phyloP scores from a whole-genome alignment of 2,888 invertebrate species.

The Megaustenia siamemsis region DNA sequence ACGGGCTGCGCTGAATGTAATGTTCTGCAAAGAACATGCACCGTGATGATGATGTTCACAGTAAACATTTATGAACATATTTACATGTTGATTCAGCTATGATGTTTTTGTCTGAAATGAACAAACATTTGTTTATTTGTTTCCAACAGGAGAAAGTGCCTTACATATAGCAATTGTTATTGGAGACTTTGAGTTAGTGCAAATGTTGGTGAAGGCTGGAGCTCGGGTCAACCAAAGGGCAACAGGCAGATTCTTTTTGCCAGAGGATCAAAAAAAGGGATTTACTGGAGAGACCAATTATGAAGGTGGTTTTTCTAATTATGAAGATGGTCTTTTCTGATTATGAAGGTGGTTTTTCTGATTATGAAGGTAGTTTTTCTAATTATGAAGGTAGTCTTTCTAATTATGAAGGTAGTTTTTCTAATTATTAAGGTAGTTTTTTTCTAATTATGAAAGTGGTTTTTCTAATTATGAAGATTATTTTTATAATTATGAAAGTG shows the following conservation, averaged over 20 bases:
- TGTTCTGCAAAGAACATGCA: too few relatives aligned
- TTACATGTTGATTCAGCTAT: too few relatives aligned
- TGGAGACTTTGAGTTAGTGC: slow-evolving; percentile 95
- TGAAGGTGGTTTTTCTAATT: slow-evolving; percentile 82
- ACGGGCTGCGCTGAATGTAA: too few relatives aligned
- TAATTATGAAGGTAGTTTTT: too few relatives aligned
- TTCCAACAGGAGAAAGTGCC: slow-evolving; percentile 89
- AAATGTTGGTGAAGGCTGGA: slow-evolving; percentile 94
- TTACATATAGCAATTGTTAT: slow-evolving; percentile 97
- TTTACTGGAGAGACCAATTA: slow-evolving; percentile 87
- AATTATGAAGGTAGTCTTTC: too few relatives aligned
- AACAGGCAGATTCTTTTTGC: slow-evolving; percentile 95
- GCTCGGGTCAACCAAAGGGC: slow-evolving; percentile 95
- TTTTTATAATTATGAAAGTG: too few relatives aligned
- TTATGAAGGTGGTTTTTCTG: too few relatives aligned
- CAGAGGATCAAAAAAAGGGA: slow-evolving; percentile 91
- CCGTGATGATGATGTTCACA: too few relatives aligned
- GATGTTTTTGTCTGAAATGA: too few relatives aligned
- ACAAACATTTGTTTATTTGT: background rate
- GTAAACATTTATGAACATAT: too few relatives aligned
- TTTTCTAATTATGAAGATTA: background rate
- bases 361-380: slow-evolving; percentile 86
- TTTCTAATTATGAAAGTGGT: slow-evolving; percentile 89
- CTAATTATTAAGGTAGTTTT: slow-evolving; percentile 89
- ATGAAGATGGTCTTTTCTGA: too few relatives aligned